Base-by-base conservation (phyloP, 2,797 vertebrate genomes). In the Intellagama lesueurii region DNA sequence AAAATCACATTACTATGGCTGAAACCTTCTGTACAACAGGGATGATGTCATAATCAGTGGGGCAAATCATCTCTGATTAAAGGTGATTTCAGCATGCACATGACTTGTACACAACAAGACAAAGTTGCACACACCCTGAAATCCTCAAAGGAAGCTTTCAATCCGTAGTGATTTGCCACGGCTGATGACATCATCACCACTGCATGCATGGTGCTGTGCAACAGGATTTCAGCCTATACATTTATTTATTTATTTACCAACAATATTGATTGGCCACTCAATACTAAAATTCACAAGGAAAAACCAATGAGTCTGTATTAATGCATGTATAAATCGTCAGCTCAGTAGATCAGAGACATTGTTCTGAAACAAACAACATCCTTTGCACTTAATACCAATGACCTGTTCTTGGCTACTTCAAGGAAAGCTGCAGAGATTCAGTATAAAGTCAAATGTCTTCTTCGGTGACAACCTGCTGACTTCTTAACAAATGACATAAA, bases 391-490 rank as follows among this genome's bases (percentile, higher is more conserved):
- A 44, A 90, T 69, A 24, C 32, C 79, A 78, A 0, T 11, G 40
- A 76, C 75, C 26, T 69, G 30, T 22, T 85, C 68, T 16, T 81
- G 40, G 28, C 22, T 17, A 35, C 44, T 35, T 70, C n/a, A 75
- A 24, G 56, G 52, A 68, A 11, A 44, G 17, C 4, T 66, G 22
- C 19, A 40, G 40, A 40, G 40, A 40, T 44, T 66, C 28, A 79
- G 19, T n/a, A 73, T 32, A 66, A 87, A 64, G 40, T n/a, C 68
- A 87, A 85, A 73, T 24, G 75, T 22, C 40, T 80, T 26, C 24
- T 90, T 93, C 92, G 80, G 56, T 16, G 88, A 92, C 86, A 76
- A 87, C 64, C 89, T 76, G 87, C 89, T 92, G 91, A 87, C n/a
- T 7, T 56, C 52, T 56, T 56, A 56, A 56, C 52, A 40, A 56